A percentile compares a stretch with the other conserved stretches of the same genome.
These are phyloP conservation scores for Rousettus madagascariensis DNA, from an alignment of 2,797 vertebrate genomes.

Conservation along the genomic window DNA sequence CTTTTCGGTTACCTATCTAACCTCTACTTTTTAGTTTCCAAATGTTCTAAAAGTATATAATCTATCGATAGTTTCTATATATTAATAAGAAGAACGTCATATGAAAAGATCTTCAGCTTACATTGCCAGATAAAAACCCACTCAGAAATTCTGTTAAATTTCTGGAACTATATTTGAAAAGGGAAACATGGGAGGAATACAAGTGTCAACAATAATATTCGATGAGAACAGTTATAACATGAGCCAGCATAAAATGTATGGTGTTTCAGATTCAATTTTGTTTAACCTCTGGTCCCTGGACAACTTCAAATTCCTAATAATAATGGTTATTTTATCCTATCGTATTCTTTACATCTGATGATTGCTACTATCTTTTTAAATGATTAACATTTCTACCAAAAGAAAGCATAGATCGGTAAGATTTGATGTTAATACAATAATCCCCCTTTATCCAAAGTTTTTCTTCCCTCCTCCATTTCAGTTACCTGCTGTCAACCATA, in stretches of 20 bases:
- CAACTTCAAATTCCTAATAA: conserved; percentile 58
- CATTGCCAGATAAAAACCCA: not conserved
- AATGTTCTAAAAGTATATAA: not conserved
- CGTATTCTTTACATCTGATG: conserved; percentile 48
- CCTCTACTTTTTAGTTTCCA: not conserved
- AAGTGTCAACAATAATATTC: not conserved
- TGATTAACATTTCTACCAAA: conserved; percentile 67
- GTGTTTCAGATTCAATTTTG: conserved; percentile 20
- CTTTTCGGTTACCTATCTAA: conserved; percentile 15
- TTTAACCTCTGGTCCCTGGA: conserved; percentile 27
- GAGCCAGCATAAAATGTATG: not conserved
- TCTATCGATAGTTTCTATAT: not conserved
- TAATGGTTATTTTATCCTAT: conserved; percentile 51
- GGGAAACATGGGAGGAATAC: not conserved
- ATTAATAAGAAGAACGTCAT: not conserved
- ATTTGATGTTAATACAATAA: not conserved
- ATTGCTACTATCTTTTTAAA: conserved; percentile 50
- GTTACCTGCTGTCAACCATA: not conserved
- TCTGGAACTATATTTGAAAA: conserved; percentile 18
- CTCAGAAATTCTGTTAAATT: not conserved
- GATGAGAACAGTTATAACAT: not conserved
- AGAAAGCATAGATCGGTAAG: conserved; percentile 61
- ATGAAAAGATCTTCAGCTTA: not conserved
- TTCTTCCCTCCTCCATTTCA: not conserved
- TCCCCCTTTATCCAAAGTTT: not conserved